These are phyloP conservation scores for Danio kyathit DNA, from an alignment of 2,797 vertebrate species.

Conservation along the genomic window DNA sequence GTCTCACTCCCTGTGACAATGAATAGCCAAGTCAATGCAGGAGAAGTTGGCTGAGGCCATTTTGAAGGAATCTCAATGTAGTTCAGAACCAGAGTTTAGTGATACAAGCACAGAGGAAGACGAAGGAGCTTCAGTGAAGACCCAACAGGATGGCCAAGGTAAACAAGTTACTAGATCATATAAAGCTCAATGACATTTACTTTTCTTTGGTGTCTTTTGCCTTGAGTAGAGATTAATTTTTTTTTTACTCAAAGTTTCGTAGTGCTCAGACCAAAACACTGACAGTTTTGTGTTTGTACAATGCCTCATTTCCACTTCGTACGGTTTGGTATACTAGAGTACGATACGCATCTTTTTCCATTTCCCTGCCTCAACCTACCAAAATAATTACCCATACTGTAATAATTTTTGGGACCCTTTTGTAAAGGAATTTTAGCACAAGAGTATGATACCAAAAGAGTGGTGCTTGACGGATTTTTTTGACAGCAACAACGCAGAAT, in stretches of 20 bases:
- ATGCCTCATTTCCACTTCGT: too few relatives aligned
- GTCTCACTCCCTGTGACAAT: conserved; percentile 55
- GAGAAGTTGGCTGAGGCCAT: conserved; percentile 80
- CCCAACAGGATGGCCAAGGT: conserved; percentile 63
- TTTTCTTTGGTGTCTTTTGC: not conserved
- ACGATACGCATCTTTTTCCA: too few relatives aligned
- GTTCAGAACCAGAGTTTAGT: conserved; percentile 77
- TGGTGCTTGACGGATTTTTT: too few relatives aligned
- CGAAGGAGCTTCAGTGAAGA: conserved; percentile 61
- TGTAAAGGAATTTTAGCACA: too few relatives aligned
- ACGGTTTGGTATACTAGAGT: too few relatives aligned
- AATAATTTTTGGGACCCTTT: too few relatives aligned
- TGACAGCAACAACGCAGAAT: too few relatives aligned
- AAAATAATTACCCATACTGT: too few relatives aligned
- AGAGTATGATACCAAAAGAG: too few relatives aligned
- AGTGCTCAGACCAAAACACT: not conserved
- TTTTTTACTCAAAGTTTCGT: not conserved
- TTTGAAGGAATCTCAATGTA: conserved; percentile 65
- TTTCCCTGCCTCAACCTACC: too few relatives aligned
- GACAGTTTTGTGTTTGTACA: not conserved
- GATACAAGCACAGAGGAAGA: conserved; percentile 78
- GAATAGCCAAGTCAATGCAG: conserved; percentile 83
- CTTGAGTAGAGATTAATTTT: not conserved
- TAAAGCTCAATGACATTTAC: not conserved
- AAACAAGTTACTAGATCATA: conserved; percentile 23